Evolutionary conservation across 2,888 invertebrate species (phyloP).

Genomic region (Agrochola litura): DNA sequence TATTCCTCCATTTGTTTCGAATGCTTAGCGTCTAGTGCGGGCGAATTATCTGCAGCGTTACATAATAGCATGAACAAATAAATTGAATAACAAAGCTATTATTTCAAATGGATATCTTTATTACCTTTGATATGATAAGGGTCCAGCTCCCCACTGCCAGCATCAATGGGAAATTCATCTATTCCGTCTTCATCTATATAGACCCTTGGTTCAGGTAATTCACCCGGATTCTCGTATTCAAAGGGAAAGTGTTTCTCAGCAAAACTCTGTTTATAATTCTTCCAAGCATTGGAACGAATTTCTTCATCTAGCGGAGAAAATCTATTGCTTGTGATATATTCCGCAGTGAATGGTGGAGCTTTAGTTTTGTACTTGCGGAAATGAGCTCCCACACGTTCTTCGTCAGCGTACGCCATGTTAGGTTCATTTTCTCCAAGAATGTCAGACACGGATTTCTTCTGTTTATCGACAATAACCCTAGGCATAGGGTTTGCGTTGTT

Average conservation of each 20-base stretch:
- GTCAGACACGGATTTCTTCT: constrained; percentile 82
- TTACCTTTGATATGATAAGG: constrained; percentile 82
- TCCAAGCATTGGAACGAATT: constrained; percentile 84
- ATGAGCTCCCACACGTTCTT: constrained; percentile 88
- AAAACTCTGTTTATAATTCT: constrained; percentile 87
- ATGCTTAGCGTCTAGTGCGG: constrained; percentile 72
- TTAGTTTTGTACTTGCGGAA: constrained; percentile 84
- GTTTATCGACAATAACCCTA: constrained; percentile 76
- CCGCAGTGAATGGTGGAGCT: constrained; percentile 82
- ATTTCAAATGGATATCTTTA: not conserved
- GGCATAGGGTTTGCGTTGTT: constrained; percentile 65
- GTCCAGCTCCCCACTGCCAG: constrained; percentile 85
- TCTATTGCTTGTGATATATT: constrained; percentile 84
- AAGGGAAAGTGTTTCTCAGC: constrained; percentile 87
- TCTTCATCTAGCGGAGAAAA: constrained; percentile 85
- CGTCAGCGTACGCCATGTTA: constrained; percentile 82
- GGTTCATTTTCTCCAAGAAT: constrained; percentile 75
- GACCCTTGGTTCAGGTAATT: constrained; percentile 89
- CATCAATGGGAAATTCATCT: constrained; percentile 84
- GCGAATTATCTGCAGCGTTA: constrained; percentile 66
- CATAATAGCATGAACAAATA: constrained; percentile 20
- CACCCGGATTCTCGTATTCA: constrained; percentile 86
- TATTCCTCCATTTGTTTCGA: constrained; percentile 84
- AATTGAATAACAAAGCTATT: constrained; percentile 2
- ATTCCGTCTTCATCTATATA: constrained; percentile 90